Evolutionary conservation across 1,140 invertebrate species (phyloP), one percentile per base, ranked within the genome.

Genomic region (Zaprionus ornatus): DNA sequence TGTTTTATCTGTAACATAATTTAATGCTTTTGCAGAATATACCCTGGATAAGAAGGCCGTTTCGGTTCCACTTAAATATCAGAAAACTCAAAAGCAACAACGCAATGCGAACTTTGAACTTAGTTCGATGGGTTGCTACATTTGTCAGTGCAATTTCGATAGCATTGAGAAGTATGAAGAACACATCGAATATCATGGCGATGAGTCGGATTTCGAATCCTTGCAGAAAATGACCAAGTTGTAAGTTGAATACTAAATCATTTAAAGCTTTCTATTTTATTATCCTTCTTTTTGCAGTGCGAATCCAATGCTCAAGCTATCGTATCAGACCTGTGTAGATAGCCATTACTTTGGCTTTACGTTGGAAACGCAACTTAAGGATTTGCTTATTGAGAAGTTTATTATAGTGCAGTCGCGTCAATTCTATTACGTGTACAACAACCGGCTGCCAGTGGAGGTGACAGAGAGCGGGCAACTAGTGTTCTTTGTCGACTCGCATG

Each of bases 331-430:
- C 1, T 92, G 91, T 40, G 76, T 83, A 45, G 78, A 91, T 23
- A 92, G 91, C 13, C 91, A 92, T 74, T 90, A 90, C 40, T 92
- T 92, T 87, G 86, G 87, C 4, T 92, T 92, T 60, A 86, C 78
- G n/a, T 54, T 92, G 5, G 70, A 79, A 55, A 90, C 91, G 1
- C 12, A 42, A 0, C 7, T 45, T 1, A 64, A 64, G 27, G 63
- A 87, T 71, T 35, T 92, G 68, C 48, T 87, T 12, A 79, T 92
- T 37, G 79, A 92, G 6, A 91, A 92, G 62, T 73, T 92, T 52
- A 87, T 92, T 7, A 83, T 92, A 60, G 91, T 92, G 35, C 91
- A 92, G 72, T 87, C 66, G 1, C 71, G 82, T 6, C 79, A 91
- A 19, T 90, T 92, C 32, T 87, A 80, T 63, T 91, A 92, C 60